Evolutionary conservation across 2,113 vertebrate genomes (phyloP), one percentile per base, ranked within the genome.

Genomic region (Melierax canorus): DNA sequence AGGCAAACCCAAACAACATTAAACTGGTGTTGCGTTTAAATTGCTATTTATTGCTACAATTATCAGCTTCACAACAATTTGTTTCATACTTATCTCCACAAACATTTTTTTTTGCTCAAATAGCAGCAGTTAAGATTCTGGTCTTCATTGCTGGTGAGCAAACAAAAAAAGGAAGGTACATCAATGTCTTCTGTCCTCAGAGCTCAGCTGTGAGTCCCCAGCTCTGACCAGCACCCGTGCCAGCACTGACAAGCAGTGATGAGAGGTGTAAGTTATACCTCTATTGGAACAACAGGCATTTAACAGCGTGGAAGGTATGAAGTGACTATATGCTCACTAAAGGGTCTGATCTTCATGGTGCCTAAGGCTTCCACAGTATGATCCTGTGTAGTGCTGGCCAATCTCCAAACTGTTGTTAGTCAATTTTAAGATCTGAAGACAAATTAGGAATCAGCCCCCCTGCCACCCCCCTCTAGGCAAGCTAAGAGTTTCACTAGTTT

Each of bases 261-360:
- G 18, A 71, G 34, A 81, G 7, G 11, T 43, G 3, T 36, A 78
- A 58, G 6, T 50, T 71, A n/a, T 7, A 3, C 17, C 38, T 75
- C 60, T 55, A 2, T 4, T 41, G 26, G 46, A 78, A 67, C 50
- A 79, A 62, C 0, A 1, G 10, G 14, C 15, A 89, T 77, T 77
- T 36, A 80, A 48, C 11, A 51, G 30, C 0, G 19, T 11, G 23
- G 83, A 60, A 71, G 11, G 26, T 27, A 41, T 10, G 16, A 38
- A 59, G 20, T 22, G 27, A 88, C 19, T 55, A 23, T 16, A 55
- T 0, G 0, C 11, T 59, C 34, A 43, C 41, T 24, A 18, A 6
- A 84, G 36, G 69, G 64, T 62, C 23, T 71, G 50, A 58, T 48
- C 29, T 80, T 76, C 7, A 3, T 22, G 6, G 8, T 59, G 38